A percentile compares a stretch with the other conserved stretches of the same genome.
Conservation (phyloP, 1,140 invertebrate genomes). For the Conus betulinus region DNA sequence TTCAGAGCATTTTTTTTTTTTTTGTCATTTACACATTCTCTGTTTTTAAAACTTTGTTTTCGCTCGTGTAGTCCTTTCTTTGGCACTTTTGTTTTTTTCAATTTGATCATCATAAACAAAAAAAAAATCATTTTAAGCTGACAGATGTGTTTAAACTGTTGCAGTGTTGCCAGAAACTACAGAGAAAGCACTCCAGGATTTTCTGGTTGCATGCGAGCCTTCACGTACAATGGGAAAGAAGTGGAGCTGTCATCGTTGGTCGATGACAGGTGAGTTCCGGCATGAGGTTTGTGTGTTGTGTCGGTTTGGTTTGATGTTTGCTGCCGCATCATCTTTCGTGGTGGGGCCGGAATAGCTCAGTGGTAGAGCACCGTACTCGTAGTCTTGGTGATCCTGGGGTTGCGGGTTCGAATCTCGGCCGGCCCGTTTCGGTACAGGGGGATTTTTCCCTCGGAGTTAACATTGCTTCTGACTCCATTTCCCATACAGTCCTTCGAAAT, state of each 20-base stretch:
- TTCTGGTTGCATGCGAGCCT: constrained; percentile 93
- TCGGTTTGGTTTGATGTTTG: too few species aligned
- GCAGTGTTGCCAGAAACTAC: constrained; percentile 79
- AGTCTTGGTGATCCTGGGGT: too few species aligned
- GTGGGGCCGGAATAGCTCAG: too few species aligned
- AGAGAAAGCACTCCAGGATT: constrained; percentile 90
- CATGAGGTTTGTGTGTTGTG: background rate
- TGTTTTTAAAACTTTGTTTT: background rate
- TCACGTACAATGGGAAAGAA: constrained; percentile 93
- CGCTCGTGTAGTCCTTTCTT: background rate
- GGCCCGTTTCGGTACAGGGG: too few species aligned
- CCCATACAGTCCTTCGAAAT: too few species aligned
- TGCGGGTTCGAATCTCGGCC: too few species aligned
- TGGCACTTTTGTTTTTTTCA: background rate
- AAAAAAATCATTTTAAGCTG: too few species aligned
- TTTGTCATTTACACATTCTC: background rate
- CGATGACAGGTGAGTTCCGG: constrained; percentile 47
- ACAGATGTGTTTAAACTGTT: constrained; percentile 9
- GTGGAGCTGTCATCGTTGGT: constrained; percentile 86
- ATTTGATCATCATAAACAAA: background rate
- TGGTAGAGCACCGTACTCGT: too few species aligned
- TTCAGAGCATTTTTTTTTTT: background rate
- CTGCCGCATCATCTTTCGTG: too few species aligned
- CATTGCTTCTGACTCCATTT: too few species aligned
- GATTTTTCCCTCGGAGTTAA: too few species aligned